phyloP scores from a whole-genome alignment of 1,140 invertebrate species.

The Ectropis grisescens region DNA sequence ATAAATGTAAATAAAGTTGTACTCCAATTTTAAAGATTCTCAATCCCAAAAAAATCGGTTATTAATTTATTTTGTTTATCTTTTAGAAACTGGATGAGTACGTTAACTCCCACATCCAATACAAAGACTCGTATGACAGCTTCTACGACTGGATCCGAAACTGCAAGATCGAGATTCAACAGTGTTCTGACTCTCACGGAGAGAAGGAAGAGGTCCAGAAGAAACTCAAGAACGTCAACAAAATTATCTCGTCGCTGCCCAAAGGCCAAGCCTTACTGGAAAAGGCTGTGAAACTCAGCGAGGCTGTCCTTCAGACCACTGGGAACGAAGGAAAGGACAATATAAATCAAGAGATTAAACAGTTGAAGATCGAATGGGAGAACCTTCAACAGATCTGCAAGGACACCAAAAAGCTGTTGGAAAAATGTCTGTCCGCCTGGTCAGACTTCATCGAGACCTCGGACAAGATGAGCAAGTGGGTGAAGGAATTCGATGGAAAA shows the following conservation, averaged over 20 bases:
- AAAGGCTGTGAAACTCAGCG: slow-evolving; percentile 81
- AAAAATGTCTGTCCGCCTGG: slow-evolving; percentile 89
- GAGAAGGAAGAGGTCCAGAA: slow-evolving; percentile 82
- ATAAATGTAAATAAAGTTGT: too few species aligned
- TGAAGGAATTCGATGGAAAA: slow-evolving; percentile 79
- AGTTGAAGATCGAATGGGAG: slow-evolving; percentile 90
- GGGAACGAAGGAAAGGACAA: slow-evolving; percentile 88
- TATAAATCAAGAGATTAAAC: slow-evolving; percentile 87
- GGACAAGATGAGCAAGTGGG: slow-evolving; percentile 83
- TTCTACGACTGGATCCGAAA: slow-evolving; percentile 91
- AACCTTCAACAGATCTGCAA: slow-evolving; percentile 84
- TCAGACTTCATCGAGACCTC: slow-evolving; percentile 85
- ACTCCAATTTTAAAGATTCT: too few species aligned
- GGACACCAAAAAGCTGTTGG: slow-evolving; percentile 82
- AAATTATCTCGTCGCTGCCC: slow-evolving; percentile 76
- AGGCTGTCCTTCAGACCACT: slow-evolving; percentile 84
- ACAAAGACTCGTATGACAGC: slow-evolving; percentile 84
- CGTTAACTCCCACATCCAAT: slow-evolving; percentile 89
- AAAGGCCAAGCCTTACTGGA: slow-evolving; percentile 81
- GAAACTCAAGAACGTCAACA: slow-evolving; percentile 79
- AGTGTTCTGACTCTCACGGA: slow-evolving; percentile 86
- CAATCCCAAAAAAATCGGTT: too few species aligned
- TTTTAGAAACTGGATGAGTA: slow-evolving; percentile 81
- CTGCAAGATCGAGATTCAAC: slow-evolving; percentile 85
- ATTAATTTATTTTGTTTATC: slow-evolving; percentile 8